Evolutionary conservation across 2,113 vertebrate species (phyloP), one percentile per base, ranked within the genome.

Genomic region (Oryzias melastigma): DNA sequence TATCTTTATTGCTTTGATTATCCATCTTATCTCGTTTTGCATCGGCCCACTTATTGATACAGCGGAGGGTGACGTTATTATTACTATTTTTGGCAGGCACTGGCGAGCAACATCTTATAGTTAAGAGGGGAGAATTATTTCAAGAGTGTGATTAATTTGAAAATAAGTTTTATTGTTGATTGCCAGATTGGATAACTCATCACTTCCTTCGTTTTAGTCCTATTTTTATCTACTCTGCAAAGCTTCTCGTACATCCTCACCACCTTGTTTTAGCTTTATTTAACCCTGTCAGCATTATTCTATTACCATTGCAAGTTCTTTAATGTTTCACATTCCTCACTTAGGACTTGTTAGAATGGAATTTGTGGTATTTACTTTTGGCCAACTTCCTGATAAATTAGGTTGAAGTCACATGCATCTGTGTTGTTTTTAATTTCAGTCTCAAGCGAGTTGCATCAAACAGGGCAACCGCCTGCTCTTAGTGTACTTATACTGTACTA

Each of bases 331-430:
- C 24, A 58, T 14, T 58, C 63, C 47, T 45, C n/a, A 54, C 56
- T 55, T 25, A 55, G 61, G 17, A 22, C 73, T 62, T 53, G 24
- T 18, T 4, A 69, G 73, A 87, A 64, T 68, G 71, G 62, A 81
- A 81, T 62, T 59, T 7, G 22, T 83, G 77, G 78, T 73, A 74
- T 81, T 77, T 73, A 78, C 71, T 67, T 75, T 35, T 75, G 62
- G 73, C 58, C 59, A 78, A 79, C 60, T 75, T 66, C 62, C 61
- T 41, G 62, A 74, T 70, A 14, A 63, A 49, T 24, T 72, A 76
- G 65, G 75, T 52, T 48, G 73, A 72, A 48, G 52, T 47, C 50
- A 67, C 72, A 68, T 65, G 62, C 68, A 57, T 71, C 57, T 58
- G 63, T 72, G 65, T 57, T 51, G 44, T 40, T 55, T 73, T 75